Conservation (phyloP, 1,140 invertebrate genomes). For the Prorops nasuta region DNA sequence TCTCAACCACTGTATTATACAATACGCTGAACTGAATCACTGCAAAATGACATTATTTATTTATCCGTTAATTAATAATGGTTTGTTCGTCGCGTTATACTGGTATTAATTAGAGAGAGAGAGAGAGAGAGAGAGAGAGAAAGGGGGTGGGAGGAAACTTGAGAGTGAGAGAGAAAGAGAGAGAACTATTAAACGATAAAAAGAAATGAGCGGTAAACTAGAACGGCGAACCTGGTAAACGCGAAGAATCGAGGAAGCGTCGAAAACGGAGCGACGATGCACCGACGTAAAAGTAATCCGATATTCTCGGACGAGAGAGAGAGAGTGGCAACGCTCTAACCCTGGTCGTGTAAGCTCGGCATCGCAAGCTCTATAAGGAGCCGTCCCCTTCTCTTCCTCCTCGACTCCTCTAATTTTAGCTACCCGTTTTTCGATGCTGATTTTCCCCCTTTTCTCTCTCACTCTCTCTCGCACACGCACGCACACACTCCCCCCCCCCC, state of each 20-base stretch:
- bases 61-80: too few species aligned
- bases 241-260: too few species aligned
- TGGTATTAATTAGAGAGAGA: neutral
- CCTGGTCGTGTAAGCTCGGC: conserved; percentile 45
- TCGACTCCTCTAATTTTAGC: conserved; percentile 51
- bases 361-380: conserved; percentile 56
- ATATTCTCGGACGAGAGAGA: conserved; percentile 42
- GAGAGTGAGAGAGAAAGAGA: conserved; percentile 19
- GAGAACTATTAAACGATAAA: conserved; percentile 1
- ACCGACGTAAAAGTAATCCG: conserved; percentile 41
- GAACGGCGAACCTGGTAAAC: too few species aligned
- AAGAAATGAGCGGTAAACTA: too few species aligned
- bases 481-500: neutral
- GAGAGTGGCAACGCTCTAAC: conserved; percentile 40
- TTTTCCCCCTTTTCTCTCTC: conserved; percentile 15
- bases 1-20: too few species aligned
- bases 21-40: too few species aligned
- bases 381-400: conserved; percentile 43
- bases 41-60: too few species aligned
- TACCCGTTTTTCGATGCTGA: too few species aligned
- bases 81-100: too few species aligned
- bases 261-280: conserved; percentile 22
- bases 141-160: conserved; percentile 14
- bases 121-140: neutral
- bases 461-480: conserved; percentile 2